Conservation (phyloP, 1,140 invertebrate species). For the Magallana ariakensis region DNA sequence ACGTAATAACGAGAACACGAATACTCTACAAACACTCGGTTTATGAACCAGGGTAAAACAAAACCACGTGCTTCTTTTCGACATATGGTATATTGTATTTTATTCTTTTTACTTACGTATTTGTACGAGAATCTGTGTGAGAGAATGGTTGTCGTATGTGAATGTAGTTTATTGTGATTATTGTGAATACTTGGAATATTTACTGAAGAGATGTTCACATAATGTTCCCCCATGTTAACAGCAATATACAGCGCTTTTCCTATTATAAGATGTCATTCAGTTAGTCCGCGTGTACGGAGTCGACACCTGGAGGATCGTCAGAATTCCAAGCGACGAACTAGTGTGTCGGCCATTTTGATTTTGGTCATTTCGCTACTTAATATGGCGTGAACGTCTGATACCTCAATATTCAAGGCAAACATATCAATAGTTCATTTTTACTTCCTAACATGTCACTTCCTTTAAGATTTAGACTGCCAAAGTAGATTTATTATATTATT, state of each 20-base stretch:
- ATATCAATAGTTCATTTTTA: constrained; percentile 34
- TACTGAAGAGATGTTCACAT: constrained; percentile 11
- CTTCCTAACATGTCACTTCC: constrained; percentile 10
- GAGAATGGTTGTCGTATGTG: not conserved
- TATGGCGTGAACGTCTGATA: not conserved
- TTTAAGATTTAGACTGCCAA: constrained; percentile 34
- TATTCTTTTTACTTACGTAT: constrained; percentile 15
- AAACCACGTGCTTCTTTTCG: constrained; percentile 26
- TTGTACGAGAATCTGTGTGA: constrained; percentile 6
- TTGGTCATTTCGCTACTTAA: not conserved
- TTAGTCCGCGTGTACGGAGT: not conserved
- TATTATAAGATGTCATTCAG: not conserved
- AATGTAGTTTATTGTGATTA: constrained; percentile 28
- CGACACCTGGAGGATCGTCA: constrained; percentile 11
- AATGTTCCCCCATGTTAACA: not conserved
- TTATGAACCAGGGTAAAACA: constrained; percentile 23
- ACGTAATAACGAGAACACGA: constrained; percentile 2
- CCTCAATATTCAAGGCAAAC: constrained; percentile 31
- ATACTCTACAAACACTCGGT: constrained; percentile 35
- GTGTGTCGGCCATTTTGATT: not conserved
- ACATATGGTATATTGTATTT: constrained; percentile 26
- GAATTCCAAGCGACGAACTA: not conserved
- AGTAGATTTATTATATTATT: constrained; percentile 38
- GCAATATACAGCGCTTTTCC: constrained; percentile 12
- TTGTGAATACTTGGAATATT: constrained; percentile 10